Evolutionary conservation across 1,140 invertebrate species (phyloP), one percentile per base, ranked within the genome.

Genomic region (Papilio polyxenes): DNA sequence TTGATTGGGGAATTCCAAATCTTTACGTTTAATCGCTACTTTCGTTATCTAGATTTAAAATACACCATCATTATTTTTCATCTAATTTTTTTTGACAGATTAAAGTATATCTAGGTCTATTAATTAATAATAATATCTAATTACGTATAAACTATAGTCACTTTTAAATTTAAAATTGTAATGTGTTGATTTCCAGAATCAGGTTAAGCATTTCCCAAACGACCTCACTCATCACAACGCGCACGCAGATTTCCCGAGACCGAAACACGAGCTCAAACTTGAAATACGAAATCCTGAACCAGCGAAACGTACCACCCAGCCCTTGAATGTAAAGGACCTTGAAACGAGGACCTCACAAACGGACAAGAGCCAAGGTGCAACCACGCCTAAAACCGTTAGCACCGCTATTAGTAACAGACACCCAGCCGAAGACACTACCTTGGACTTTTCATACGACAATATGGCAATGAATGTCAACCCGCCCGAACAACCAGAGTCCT

Each of bases 371-470:
- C 93, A 92, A 75, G 95, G 92, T 0, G 93, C 94, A 9, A 94
- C 91, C 0, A 95, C 95, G 0, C 95, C 95, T 5, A 95, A 95
- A 59, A 96, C 95, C 0, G 95, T 95, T 1, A 96, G 95, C 87
- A 96, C 95, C 0, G 92, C 95, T 1, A 82, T 96, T 0, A 96
- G 95, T 17, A 94, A 95, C 37, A 90, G 95, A 78, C 93, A 95
- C 53, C 96, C 96, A 0, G 96, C 96, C 80, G 96, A 97, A 88
- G 96, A 97, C 84, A 95, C 95, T 0, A 96, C 96, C 0, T 88
- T 97, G 51, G 96, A 96, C 82, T 97, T 96, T 80, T 96, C 96
- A 3, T 97, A 97, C 85, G 96, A 97, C 84, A 97, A 97, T 89
- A 96, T 95, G 81, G 96, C 95, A 0, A 96, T 97, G 95, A 94